Conservation (phyloP, 1,140 invertebrate species). For the Anthonomus grandis region DNA sequence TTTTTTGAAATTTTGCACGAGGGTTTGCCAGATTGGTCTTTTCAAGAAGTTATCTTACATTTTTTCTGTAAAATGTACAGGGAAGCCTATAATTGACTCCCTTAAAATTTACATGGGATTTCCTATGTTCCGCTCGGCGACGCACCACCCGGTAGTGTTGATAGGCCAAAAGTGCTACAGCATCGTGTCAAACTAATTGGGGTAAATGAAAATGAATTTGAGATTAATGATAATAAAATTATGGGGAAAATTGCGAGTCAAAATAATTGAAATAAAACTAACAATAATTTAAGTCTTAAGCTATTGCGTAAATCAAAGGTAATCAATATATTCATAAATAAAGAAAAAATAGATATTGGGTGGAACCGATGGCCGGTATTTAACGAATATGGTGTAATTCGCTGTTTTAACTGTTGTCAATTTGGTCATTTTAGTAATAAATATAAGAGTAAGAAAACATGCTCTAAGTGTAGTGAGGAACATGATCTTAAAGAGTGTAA, state of each 20-base stretch:
- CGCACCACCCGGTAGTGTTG: too few species aligned
- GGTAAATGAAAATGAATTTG: neutral
- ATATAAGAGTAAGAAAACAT: slow-evolving; percentile 8
- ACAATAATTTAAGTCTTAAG: neutral
- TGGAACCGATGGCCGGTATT: slow-evolving; percentile 11
- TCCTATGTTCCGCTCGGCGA: too few species aligned
- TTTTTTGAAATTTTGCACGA: too few species aligned
- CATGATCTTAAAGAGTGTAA: slow-evolving; percentile 1
- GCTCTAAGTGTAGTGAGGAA: slow-evolving; percentile 8
- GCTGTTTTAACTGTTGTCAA: slow-evolving; percentile 15
- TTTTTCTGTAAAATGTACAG: too few species aligned
- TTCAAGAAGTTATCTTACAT: too few species aligned
- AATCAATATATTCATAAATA: neutral
- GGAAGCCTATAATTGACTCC: too few species aligned
- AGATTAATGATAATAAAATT: neutral
- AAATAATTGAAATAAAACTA: neutral
- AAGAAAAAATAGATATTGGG: slow-evolving; percentile 11
- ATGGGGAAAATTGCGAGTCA: neutral
- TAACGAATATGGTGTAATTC: slow-evolving; percentile 11
- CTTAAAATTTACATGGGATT: too few species aligned
- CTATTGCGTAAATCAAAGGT: slow-evolving; percentile 1
- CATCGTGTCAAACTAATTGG: slow-evolving; percentile 1
- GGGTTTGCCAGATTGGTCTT: too few species aligned
- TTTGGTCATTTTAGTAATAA: slow-evolving; percentile 8
- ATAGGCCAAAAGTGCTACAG: neutral